Evolutionary conservation across 2,113 vertebrate species (phyloP), one percentile per base, ranked within the genome.

Genomic region (Hoplias malabaricus): DNA sequence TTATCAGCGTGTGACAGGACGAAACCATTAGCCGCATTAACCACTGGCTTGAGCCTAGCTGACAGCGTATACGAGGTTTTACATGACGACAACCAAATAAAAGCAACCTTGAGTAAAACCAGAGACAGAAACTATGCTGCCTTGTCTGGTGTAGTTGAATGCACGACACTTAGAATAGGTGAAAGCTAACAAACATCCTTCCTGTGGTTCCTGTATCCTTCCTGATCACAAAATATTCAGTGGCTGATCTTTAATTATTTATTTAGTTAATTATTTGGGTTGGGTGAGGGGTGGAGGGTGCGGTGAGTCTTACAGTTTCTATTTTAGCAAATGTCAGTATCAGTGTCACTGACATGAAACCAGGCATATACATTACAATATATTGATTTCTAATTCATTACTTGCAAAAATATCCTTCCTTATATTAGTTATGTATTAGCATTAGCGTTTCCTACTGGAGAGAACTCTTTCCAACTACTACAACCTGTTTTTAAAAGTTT

Each of bases 1-100:
- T 86, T 82, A 81, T 62, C 27, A 71, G 59, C 76, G 63, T 76
- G 72, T 70, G 43, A 77, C 70, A 75, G 66, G 16, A 69, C 69
- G 82, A 76, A 80, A 69, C 50, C 81, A 79, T 75, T 79, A 79
- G 48, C 34, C 43, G 36, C 54, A 46, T 66, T 79, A 78, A 16
- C 23, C 10, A 57, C 50, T 56, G 61, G 43, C 67, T 27, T 13
- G 10, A 59, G 19, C 29, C 72, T 9, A 13, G 66, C 40, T 53
- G 19, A 70, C 29, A 38, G 38, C 23, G 57, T 29, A 16, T 14
- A 50, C 40, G 48, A 59, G 42, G 69, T 79, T 78, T n/a, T 75
- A 70, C 40, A 59, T 71, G 23, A 74, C 8, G 71, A 79, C 54
- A 66, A 63, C 23, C 70, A 46, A 75, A 70, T 38, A 72, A 63